Base-by-base conservation (phyloP, 2,113 vertebrate genomes). In the Oenanthe oenanthe region DNA sequence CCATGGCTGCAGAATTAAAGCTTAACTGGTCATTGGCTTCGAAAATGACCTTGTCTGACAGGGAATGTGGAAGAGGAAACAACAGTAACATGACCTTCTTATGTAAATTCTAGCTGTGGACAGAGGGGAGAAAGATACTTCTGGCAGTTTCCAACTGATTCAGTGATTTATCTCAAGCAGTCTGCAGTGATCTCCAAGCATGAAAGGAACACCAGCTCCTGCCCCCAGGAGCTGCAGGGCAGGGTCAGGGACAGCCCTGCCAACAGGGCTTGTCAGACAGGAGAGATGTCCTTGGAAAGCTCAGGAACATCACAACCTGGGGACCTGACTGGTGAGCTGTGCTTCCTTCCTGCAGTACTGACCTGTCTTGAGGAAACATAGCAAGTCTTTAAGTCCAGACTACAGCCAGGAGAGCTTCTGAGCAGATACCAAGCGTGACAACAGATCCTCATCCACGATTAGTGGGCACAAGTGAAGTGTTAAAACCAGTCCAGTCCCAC, bases 1-100 rank as follows among this genome's bases (percentile, higher is more conserved):
- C 96, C 95, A 95, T 16, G 50, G 84, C 38, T 91, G 75, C 92
- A 90, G 84, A 95, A 96, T 88, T 96, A 91, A 97, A 92, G 60
- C 80, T 91, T 97, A 96, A 96, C 92, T 50, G 79, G 92, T 89
- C 88, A 95, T 80, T 57, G 58, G 60, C 87, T 94, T 93, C 4
- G 0, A 92, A 96, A 97, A 92, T 94, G 95, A 96, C 97, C 95
- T 96, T 97, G 96, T 93, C 95, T 96, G 95, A 97, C 91, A 97
- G 85, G 40, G 89, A 94, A 68, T 74, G 78, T 38, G 91, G 88
- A 87, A 95, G n/a, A 88, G 92, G 94, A 95, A 97, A 95, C 92
- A 95, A 83, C 88, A 91, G 57, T 63, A 87, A 91, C 85, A 56
- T 25, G 70, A 97, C 90, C 72, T 91, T 65, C 92, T 65, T 9